These are phyloP conservation scores for Epistrophe eligans DNA, from an alignment of 2,888 invertebrate species.

Conservation along the genomic window DNA sequence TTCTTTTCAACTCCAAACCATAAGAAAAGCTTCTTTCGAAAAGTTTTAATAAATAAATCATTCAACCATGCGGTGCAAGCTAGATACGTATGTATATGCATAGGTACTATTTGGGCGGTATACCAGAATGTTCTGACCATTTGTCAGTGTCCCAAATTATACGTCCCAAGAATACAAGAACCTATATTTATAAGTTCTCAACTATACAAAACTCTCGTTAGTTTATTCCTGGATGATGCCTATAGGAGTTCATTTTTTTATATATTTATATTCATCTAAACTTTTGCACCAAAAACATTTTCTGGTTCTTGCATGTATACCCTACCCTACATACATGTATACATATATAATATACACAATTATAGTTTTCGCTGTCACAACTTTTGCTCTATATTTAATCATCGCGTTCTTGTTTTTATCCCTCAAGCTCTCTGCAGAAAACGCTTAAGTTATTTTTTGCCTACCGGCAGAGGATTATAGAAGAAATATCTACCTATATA, in stretches of 20 bases:
- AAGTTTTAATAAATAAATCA: slow-evolving; percentile 43
- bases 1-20: neutral
- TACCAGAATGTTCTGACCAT: slow-evolving; percentile 22
- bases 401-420: slow-evolving; percentile 53
- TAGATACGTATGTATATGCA: neutral
- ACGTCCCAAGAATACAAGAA: slow-evolving; percentile 32
- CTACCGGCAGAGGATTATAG: slow-evolving; percentile 33
- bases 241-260: neutral
- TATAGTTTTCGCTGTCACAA: slow-evolving; percentile 55
- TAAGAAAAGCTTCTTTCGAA: slow-evolving; percentile 19
- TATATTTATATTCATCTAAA: neutral
- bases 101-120: neutral
- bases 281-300: slow-evolving; percentile 11
- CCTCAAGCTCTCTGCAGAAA: slow-evolving; percentile 56
- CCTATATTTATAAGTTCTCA: slow-evolving; percentile 34
- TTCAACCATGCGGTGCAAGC: slow-evolving; percentile 17
- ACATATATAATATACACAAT: slow-evolving; percentile 15
- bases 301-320: slow-evolving; percentile 25
- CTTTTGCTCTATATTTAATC: slow-evolving; percentile 63
- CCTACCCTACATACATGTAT: too few relatives aligned
- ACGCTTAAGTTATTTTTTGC: slow-evolving; percentile 55
- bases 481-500: slow-evolving; percentile 29
- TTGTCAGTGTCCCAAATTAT: slow-evolving; percentile 54
- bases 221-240: slow-evolving; percentile 3
- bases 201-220: slow-evolving; percentile 31